phyloP scores from a whole-genome alignment of 2,113 vertebrate species.

The Syngnathus typhle region DNA sequence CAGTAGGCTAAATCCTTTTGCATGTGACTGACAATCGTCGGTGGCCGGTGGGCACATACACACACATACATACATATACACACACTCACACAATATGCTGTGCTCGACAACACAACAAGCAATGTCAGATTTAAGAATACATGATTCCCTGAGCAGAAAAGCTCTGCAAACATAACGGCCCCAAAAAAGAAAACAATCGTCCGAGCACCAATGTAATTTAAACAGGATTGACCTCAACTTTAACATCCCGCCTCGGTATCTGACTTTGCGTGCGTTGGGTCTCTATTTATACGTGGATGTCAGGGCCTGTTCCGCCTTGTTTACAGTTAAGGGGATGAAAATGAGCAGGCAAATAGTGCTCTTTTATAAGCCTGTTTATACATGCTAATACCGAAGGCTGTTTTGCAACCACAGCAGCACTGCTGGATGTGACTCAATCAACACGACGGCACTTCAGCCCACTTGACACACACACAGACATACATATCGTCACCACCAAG shows the following conservation, averaged over 20 bases:
- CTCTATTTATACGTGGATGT: conserved; percentile 62
- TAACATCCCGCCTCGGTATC: conserved; percentile 39
- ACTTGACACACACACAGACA: not conserved
- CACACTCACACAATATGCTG: conserved; percentile 14
- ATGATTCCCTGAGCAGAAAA: conserved; percentile 36
- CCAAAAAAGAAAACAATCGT: conserved; percentile 31
- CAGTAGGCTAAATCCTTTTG: not conserved
- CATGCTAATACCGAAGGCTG: conserved; percentile 65
- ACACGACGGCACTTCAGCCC: conserved; percentile 30
- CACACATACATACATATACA: conserved; percentile 4
- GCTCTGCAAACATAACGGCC: conserved; percentile 49
- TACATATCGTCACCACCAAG: conserved; percentile 27
- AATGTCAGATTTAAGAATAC: conserved; percentile 43
- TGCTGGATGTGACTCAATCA: conserved; percentile 63
- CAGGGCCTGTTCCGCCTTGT: conserved; percentile 70
- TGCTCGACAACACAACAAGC: conserved; percentile 32
- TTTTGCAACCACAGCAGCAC: conserved; percentile 52
- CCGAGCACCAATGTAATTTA: conserved; percentile 43
- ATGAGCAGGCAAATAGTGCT: conserved; percentile 68
- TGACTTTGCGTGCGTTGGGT: conserved; percentile 52
- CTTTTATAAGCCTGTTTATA: conserved; percentile 70
- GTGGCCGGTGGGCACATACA: not conserved
- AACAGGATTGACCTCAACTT: conserved; percentile 65
- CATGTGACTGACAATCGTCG: not conserved
- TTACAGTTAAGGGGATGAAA: conserved; percentile 72